A percentile compares a stretch with the other conserved stretches of the same genome.
Evolutionary conservation across 2,113 vertebrate species (phyloP).

Genomic region (Tragelaphus scriptus): DNA sequence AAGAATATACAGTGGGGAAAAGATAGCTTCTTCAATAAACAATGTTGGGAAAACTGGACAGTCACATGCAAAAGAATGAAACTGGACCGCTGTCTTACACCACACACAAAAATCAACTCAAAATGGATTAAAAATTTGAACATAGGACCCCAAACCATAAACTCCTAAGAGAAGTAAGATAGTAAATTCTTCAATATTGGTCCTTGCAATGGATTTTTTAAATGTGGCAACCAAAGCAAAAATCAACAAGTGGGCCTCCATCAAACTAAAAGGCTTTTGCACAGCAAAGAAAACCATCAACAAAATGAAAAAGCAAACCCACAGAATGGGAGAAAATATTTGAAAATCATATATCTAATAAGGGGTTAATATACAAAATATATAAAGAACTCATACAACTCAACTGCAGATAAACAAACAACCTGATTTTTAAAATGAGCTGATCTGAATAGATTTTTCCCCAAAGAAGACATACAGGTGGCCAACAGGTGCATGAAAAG

Average conservation of each 20-base stretch:
- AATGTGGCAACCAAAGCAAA: neutral
- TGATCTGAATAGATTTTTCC: neutral
- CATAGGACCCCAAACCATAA: neutral
- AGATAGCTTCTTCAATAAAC: neutral
- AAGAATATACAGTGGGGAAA: neutral
- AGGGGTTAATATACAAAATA: neutral
- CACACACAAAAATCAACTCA: neutral
- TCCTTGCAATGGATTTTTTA: neutral
- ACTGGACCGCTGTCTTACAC: neutral
- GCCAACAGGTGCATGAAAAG: neutral
- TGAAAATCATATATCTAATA: neutral
- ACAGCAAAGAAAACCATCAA: neutral
- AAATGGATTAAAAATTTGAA: neutral
- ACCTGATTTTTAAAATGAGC: neutral
- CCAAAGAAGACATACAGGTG: neutral
- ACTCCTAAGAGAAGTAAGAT: neutral
- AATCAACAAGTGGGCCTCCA: neutral
- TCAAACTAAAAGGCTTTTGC: neutral
- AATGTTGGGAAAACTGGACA: neutral
- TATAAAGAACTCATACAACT: neutral
- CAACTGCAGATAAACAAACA: neutral
- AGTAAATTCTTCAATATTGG: neutral
- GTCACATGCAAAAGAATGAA: neutral
- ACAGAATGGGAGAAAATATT: neutral
- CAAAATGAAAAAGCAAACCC: neutral